A percentile compares a stretch with the other conserved stretches of the same genome.
Conservation (phyloP, 2,888 invertebrate genomes). For the Drosophila prostipennis region DNA sequence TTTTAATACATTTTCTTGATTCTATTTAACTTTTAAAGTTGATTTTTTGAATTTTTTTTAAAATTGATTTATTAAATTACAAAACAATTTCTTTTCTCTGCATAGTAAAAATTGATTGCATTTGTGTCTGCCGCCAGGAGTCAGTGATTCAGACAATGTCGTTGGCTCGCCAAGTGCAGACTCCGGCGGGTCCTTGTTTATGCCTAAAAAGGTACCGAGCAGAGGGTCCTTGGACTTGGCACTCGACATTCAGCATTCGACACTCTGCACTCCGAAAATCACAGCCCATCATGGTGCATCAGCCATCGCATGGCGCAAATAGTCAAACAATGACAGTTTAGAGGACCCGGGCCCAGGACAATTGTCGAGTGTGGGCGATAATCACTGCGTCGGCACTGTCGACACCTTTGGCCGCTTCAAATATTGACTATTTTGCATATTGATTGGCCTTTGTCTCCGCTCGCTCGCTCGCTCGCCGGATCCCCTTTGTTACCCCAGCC, state of each 20-base stretch:
- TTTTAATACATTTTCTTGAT: too few species aligned
- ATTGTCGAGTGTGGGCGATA: slow-evolving; percentile 54
- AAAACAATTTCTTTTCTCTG: slow-evolving; percentile 4
- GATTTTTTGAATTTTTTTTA: neutral
- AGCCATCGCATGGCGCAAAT: slow-evolving; percentile 47
- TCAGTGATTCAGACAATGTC: slow-evolving; percentile 53
- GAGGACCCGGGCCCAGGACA: slow-evolving; percentile 40
- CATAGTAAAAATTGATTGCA: slow-evolving; percentile 66
- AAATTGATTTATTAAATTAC: too few species aligned
- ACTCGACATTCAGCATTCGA: slow-evolving; percentile 22
- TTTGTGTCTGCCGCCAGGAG: slow-evolving; percentile 57
- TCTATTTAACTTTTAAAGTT: neutral
- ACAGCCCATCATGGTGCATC: neutral
- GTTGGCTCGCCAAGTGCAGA: slow-evolving; percentile 64
- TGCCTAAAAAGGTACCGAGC: slow-evolving; percentile 64
- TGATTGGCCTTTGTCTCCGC: slow-evolving; percentile 58
- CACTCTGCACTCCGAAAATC: neutral
- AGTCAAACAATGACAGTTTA: slow-evolving; percentile 69
- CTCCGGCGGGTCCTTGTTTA: slow-evolving; percentile 56
- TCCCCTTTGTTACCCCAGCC: neutral
- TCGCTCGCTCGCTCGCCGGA: neutral
- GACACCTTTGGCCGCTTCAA: slow-evolving; percentile 52
- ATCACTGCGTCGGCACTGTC: slow-evolving; percentile 43
- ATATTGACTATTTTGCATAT: slow-evolving; percentile 70
- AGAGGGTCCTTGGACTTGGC: slow-evolving; percentile 63